These are phyloP conservation scores for Gymnoscopelus braueri DNA, from an alignment of 2,797 vertebrate genomes.

Conservation along the genomic window DNA sequence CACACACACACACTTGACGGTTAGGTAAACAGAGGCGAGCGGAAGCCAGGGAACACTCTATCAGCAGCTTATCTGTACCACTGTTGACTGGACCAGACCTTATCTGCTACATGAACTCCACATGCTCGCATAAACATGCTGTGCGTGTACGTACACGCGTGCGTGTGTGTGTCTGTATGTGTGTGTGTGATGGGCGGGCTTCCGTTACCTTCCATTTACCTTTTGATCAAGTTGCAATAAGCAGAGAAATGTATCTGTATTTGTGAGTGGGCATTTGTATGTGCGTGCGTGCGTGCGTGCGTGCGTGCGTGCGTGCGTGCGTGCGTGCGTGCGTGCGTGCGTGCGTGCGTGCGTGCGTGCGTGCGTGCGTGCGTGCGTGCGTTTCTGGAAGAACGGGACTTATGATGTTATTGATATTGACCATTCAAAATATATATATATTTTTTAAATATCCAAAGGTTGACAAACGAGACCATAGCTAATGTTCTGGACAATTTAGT, in stretches of 20 bases:
- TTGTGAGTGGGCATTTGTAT: background rate
- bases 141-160: background rate
- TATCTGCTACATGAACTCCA: slow-evolving; percentile 82
- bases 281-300: slow-evolving; percentile 20
- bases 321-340: slow-evolving; percentile 17
- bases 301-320: slow-evolving; percentile 5
- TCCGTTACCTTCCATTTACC: slow-evolving; percentile 55
- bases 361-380: no score
- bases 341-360: background rate
- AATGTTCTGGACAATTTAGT: no score
- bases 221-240: slow-evolving; percentile 15
- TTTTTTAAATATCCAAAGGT: no score
- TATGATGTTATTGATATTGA: no score
- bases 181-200: slow-evolving; percentile 13
- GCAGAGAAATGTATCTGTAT: slow-evolving; percentile 8
- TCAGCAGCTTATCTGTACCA: slow-evolving; percentile 82
- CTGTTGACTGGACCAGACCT: slow-evolving; percentile 81
- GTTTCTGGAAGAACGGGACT: no score
- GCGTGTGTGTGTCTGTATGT: slow-evolving; percentile 5
- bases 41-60: slow-evolving; percentile 84
- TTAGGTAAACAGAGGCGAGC: slow-evolving; percentile 78
- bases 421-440: no score
- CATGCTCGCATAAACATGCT: slow-evolving; percentile 77
- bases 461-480: no score
- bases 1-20: slow-evolving; percentile 46